Base-by-base conservation (phyloP, 1,140 invertebrate genomes). In the Trissolcus basalis region DNA sequence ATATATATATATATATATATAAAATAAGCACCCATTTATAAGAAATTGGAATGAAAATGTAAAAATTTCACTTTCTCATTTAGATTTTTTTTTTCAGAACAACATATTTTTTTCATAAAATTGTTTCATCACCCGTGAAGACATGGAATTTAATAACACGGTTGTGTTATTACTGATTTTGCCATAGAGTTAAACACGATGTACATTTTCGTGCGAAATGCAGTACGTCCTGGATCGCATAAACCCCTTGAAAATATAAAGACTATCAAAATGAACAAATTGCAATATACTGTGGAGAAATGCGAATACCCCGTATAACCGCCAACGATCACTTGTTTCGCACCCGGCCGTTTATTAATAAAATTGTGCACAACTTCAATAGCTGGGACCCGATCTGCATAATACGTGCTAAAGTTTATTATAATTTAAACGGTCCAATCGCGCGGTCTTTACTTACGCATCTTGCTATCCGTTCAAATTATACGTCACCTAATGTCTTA, bases 401-500 rank as follows among this genome's bases (percentile, higher is more conserved):
- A 86, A 86, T 86, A 83, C 81, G 81, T 77, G 76, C 81, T 85
- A 86, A 86, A 82, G 80, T 85, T 86, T 84, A 86, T 86, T 83
- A 86, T 85, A 76, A 82, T 75, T 80, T 79, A 58, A 73, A 48
- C 54, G 75, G 64, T 53, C 35, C 63, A 73, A 79, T 70, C 64
- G 77, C 49, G 50, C 65, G 73, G 81, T 83, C 82, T 84, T 83
- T 83, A 85, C 84, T 85, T 86, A 82, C 78, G 79, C 73, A 75
- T 74, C 73, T 82, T 82, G 59, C 41, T 83, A 83, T 81, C 82
- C 80, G 73, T 82, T 83, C 75, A 86, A 87, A 87, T 87, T 87
- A 87, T 85, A 86, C 80, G 80, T 85, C 79, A 72, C 79, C 81
- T 87, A 87, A 87, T 87, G 86, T 87, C 85, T 87, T 87, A 87